Percentiles rank a stretch among this genome's conserved stretches.
Evolutionary conservation across 2,113 vertebrate species (phyloP).

Genomic region (Fukomys damarensis): DNA sequence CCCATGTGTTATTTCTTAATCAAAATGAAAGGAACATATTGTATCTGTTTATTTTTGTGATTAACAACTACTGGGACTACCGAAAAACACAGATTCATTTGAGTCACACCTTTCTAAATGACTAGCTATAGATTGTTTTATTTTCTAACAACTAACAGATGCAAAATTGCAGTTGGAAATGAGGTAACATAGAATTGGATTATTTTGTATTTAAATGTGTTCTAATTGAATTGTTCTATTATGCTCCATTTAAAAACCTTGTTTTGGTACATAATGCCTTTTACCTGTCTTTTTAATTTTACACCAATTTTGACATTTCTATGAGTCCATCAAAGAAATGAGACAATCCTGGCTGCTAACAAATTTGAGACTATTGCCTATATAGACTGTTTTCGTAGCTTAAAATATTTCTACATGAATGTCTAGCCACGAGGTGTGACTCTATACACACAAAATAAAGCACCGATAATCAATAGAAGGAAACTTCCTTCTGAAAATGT

Average conservation of each 20-base stretch:
- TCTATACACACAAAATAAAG: background rate
- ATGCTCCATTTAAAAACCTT: background rate
- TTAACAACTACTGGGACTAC: background rate
- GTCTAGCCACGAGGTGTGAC: background rate
- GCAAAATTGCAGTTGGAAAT: slow-evolving; percentile 4
- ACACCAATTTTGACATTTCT: background rate
- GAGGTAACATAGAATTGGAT: background rate
- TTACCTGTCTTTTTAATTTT: slow-evolving; percentile 25
- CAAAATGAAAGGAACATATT: slow-evolving; percentile 35
- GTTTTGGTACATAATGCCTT: background rate
- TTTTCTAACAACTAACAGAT: slow-evolving; percentile 61
- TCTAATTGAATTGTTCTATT: slow-evolving; percentile 38
- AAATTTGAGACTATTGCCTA: background rate
- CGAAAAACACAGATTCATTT: background rate
- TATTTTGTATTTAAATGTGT: slow-evolving; percentile 41
- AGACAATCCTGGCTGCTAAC: background rate
- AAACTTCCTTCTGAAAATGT: background rate
- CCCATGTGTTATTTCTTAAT: slow-evolving; percentile 51
- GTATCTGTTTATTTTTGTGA: slow-evolving; percentile 51
- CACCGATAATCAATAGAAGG: background rate
- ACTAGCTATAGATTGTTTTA: slow-evolving; percentile 3
- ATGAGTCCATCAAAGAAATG: slow-evolving; percentile 1
- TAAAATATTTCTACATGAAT: background rate
- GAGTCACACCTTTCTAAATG: slow-evolving; percentile 62
- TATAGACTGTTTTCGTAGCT: background rate